Conservation (phyloP, 2,113 vertebrate species). For the Prietella phreatophila region DNA sequence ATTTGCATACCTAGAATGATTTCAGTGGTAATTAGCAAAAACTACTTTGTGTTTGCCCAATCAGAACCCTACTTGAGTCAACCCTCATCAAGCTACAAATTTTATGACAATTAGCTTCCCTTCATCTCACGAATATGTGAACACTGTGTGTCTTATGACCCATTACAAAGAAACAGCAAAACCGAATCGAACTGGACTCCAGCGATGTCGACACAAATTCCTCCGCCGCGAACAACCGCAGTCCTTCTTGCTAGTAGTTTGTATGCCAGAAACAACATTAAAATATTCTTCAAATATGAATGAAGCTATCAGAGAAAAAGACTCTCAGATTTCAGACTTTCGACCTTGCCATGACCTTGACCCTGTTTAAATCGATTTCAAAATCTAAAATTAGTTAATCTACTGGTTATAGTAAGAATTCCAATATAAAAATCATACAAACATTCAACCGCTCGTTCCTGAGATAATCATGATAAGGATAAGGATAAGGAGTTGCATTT, state of each 20-base stretch:
- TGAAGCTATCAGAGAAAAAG: neutral
- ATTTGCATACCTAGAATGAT: neutral
- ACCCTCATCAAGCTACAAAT: no score
- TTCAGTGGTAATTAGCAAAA: neutral
- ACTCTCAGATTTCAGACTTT: no score
- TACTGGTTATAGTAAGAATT: neutral
- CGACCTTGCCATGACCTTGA: neutral
- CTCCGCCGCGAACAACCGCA: no score
- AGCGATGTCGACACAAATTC: no score
- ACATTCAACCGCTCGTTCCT: neutral
- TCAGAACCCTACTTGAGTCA: neutral
- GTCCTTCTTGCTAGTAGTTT: no score
- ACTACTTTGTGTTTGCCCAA: neutral
- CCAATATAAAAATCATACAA: neutral
- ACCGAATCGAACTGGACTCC: no score
- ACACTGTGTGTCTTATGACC: no score
- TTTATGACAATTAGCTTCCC: no score
- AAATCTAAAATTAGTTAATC: neutral
- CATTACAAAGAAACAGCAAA: no score
- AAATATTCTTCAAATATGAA: neutral
- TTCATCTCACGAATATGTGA: no score
- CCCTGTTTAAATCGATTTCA: neutral
- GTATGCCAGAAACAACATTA: no score
- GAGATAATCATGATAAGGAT: neutral
- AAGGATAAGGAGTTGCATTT: neutral